A percentile compares a stretch with the other conserved stretches of the same genome.
Evolutionary conservation across 2,113 vertebrate species (phyloP).

Genomic region (Neomonachus schauinslandi): DNA sequence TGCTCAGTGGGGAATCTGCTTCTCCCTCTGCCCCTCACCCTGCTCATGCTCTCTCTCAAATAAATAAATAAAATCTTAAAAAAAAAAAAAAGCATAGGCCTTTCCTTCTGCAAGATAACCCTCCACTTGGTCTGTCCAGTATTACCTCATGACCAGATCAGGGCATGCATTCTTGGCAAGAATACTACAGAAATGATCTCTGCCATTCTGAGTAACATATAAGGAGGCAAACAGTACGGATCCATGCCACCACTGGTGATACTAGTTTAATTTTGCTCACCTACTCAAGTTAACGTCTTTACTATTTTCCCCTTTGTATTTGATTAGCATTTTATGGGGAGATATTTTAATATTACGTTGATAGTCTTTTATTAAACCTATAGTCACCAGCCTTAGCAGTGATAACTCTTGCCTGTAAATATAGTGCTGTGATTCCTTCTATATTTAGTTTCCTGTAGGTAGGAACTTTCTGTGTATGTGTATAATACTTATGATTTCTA

Average conservation of each 20-base stretch:
- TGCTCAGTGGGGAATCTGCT: too few relatives aligned
- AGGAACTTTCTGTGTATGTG: neutral
- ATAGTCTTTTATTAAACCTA: neutral
- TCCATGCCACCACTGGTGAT: neutral
- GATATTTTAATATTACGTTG: neutral
- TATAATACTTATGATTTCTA: neutral
- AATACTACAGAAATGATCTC: neutral
- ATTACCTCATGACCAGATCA: neutral
- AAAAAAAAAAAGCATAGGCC: neutral
- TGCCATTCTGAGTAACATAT: neutral
- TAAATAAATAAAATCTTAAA: neutral
- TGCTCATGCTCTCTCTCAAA: neutral
- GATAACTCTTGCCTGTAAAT: neutral
- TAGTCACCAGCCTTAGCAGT: neutral
- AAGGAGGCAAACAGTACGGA: neutral
- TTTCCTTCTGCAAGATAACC: neutral
- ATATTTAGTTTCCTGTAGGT: neutral
- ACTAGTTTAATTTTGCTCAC: neutral
- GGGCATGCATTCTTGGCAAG: neutral
- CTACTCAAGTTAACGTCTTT: neutral
- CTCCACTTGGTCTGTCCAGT: neutral
- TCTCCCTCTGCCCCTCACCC: neutral
- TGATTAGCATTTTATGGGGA: constrained; percentile 1
- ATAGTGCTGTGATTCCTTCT: neutral
- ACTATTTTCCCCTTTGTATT: neutral